Base-by-base conservation (phyloP, 2,797 vertebrate species). In the Taeniopygia guttata region DNA sequence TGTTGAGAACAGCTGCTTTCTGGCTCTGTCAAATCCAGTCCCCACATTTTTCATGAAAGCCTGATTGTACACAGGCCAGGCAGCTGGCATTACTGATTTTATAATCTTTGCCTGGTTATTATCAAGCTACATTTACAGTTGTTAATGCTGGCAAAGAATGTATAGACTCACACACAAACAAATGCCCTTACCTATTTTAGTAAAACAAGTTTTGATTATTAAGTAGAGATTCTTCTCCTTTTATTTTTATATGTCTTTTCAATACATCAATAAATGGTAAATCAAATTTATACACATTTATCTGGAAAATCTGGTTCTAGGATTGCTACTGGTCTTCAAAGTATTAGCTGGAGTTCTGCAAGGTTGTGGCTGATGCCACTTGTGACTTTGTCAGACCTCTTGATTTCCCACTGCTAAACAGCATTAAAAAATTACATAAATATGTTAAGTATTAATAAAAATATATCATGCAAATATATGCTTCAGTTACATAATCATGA, bases 21-120 rank as follows among this genome's bases (percentile, higher is more conserved):
- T 90, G 52, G 12, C 72, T 69, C 77, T 81, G 46, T 85, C 73
- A 89, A 93, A 89, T 64, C 55, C 69, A 68, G 46, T 64, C 66
- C 40, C 30, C 91, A 94, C 82, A 81, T 94, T 95, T 90, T 91
- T 78, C 29, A 84, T 86, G 87, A 94, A 94, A 88, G 93, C 63
- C 62, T 94, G 51, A 96, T 55, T 95, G 83, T 93, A 69, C 66
- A 59, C 8, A 90, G 58, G 80, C 85, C 74, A 88, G 76, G 67
- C 76, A 96, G 91, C 93, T 93, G 93, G 73, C 90, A 86, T 30
- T 62, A 70, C 69, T 90, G 76, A 54, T 93, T 94, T 94, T 91
- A 90, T 70, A 66, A 90, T 88, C 79, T 81, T 68, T 91, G 76
- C 12, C 80, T 91, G 32, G 40, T 83, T 84, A 84, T 68, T 91